Conservation (phyloP, 2,888 invertebrate species). For the Metallyticus violacea region DNA sequence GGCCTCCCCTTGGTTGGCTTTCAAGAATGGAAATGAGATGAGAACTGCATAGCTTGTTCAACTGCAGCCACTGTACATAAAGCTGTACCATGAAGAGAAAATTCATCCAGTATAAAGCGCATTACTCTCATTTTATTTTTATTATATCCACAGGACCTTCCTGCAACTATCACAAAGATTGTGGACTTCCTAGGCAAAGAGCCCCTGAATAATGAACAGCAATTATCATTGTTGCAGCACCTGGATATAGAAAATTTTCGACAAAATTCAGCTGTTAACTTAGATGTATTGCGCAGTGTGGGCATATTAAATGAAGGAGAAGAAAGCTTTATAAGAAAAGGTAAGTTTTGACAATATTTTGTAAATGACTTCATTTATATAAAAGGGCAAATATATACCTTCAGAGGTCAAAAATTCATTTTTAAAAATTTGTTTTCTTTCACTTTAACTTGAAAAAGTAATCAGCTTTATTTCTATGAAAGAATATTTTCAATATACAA, state of each 20-base stretch:
- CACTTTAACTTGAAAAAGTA: neutral
- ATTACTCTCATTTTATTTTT: too few species aligned
- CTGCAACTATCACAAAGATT: constrained; percentile 56
- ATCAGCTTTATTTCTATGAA: neutral
- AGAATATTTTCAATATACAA: too few species aligned
- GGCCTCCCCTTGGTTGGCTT: too few species aligned
- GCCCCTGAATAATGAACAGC: constrained; percentile 50
- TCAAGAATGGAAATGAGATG: too few species aligned
- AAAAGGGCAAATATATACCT: too few species aligned
- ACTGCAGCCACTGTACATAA: too few species aligned
- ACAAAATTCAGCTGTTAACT: constrained; percentile 76
- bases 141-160: constrained; percentile 64
- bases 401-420: too few species aligned
- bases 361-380: too few species aligned
- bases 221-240: constrained; percentile 63
- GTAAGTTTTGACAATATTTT: too few species aligned
- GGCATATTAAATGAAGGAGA: constrained; percentile 59
- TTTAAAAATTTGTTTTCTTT: neutral
- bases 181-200: constrained; percentile 58
- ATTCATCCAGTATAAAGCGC: too few species aligned
- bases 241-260: constrained; percentile 80
- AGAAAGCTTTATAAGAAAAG: constrained; percentile 65
- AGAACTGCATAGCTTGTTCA: too few species aligned
- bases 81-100: too few species aligned
- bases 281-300: constrained; percentile 59